These are phyloP conservation scores for Deilephila porcellus DNA, from an alignment of 2,888 invertebrate genomes.

Conservation along the genomic window DNA sequence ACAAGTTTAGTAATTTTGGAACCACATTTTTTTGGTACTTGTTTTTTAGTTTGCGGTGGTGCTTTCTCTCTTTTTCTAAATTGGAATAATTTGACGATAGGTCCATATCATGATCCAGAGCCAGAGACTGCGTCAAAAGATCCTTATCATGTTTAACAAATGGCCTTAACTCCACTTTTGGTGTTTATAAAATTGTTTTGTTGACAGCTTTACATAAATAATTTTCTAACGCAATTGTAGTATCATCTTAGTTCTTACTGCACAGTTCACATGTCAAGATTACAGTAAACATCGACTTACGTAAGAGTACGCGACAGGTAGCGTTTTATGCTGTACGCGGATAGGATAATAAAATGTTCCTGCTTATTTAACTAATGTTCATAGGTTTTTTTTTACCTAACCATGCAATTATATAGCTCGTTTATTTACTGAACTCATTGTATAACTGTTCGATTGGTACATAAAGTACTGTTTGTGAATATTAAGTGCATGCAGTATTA, in stretches of 20 bases:
- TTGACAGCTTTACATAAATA: neutral
- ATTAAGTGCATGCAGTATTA: neutral
- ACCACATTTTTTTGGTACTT: too few relatives aligned
- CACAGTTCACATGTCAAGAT: constrained; percentile 32
- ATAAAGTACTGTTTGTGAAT: too few relatives aligned
- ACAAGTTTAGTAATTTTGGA: too few relatives aligned
- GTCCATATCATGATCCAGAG: too few relatives aligned
- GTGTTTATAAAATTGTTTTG: too few relatives aligned
- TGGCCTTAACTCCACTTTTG: neutral
- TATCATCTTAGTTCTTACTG: neutral
- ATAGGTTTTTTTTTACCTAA: neutral
- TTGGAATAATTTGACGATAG: too few relatives aligned
- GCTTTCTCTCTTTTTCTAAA: too few relatives aligned
- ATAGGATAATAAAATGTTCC: constrained; percentile 31
- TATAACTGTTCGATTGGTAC: too few relatives aligned
- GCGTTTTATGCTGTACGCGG: constrained; percentile 40
- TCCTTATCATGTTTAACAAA: neutral
- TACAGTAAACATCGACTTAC: constrained; percentile 46
- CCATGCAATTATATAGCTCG: too few relatives aligned
- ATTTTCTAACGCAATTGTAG: constrained; percentile 9
- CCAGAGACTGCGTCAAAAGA: too few relatives aligned
- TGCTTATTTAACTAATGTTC: constrained; percentile 19
- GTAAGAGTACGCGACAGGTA: constrained; percentile 46
- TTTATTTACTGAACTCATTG: too few relatives aligned
- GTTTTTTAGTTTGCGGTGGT: too few relatives aligned